These are phyloP conservation scores for Stichopus chloronotus DNA, from an alignment of 35 echinoderm and acorn worm species.

Conservation along the genomic window DNA sequence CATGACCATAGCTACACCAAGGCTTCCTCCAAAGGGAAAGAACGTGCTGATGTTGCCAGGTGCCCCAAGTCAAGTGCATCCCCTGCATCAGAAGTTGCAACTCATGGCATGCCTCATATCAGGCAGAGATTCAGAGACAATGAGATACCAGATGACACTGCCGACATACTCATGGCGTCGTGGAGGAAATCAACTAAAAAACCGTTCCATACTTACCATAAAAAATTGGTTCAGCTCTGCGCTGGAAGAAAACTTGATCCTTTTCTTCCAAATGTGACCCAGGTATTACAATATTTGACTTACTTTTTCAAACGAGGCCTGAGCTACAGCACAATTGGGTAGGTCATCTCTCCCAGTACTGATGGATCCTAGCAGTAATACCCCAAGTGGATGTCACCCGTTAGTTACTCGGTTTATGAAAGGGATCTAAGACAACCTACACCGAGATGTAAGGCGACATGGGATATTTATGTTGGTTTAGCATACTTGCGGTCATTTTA, in stretches of 20 bases:
- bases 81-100: not conserved
- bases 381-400: constrained; percentile 22
- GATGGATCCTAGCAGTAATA: constrained; percentile 2
- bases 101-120: not conserved
- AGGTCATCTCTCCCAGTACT: constrained; percentile 55
- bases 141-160: not conserved
- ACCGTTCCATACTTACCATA: constrained; percentile 63
- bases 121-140: not conserved
- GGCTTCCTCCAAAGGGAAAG: constrained; percentile 17
- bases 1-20: constrained; percentile 54
- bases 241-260: constrained; percentile 31
- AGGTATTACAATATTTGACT: constrained; percentile 48
- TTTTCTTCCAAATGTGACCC: constrained; percentile 26
- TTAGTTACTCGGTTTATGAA: constrained; percentile 38
- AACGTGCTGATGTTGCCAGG: constrained; percentile 1
- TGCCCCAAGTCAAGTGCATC: constrained; percentile 17
- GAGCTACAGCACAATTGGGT: constrained; percentile 48
- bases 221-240: constrained; percentile 64
- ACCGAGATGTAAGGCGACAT: not conserved
- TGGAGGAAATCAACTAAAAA: constrained; percentile 62
- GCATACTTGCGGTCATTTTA: not conserved
- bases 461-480: not conserved
- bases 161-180: not conserved
- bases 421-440: not conserved
- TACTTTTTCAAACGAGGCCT: constrained; percentile 19